Evolutionary conservation across 2,797 vertebrate species (phyloP).

Genomic region (Rhincodon typus): DNA sequence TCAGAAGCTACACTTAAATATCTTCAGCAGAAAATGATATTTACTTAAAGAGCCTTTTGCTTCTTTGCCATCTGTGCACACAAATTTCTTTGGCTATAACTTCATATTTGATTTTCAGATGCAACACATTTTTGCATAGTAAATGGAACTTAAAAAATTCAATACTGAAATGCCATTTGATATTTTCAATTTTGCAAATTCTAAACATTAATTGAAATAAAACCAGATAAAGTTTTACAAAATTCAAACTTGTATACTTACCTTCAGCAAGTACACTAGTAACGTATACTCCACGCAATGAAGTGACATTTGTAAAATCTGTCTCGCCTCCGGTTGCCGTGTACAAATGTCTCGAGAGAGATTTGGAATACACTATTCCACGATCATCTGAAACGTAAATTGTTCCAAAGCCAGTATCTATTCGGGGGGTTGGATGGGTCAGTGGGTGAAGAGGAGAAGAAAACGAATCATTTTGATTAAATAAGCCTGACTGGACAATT

Average conservation of each 20-base stretch:
- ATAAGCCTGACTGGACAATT: no score
- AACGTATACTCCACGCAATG: conserved; percentile 81
- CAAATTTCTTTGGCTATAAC: neutral
- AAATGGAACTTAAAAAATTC: neutral
- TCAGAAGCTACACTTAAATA: neutral
- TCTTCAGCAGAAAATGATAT: no score
- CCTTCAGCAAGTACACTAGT: conserved; percentile 80
- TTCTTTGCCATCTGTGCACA: neutral
- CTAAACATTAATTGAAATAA: neutral
- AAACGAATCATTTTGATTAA: neutral
- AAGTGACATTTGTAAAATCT: conserved; percentile 89
- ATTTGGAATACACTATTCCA: conserved; percentile 86
- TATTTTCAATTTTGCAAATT: neutral
- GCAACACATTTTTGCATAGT: neutral
- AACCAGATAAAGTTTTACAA: neutral
- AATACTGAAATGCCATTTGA: no score
- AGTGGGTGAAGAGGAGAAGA: neutral
- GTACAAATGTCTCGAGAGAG: conserved; percentile 83
- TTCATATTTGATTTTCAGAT: neutral
- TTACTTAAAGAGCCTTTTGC: neutral
- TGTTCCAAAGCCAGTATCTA: conserved; percentile 82
- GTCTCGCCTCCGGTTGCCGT: conserved; percentile 80
- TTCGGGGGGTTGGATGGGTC: conserved; percentile 2
- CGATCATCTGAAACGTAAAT: conserved; percentile 87
- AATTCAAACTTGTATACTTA: conserved; percentile 45